Base-by-base conservation (phyloP, 1,140 invertebrate genomes). In the Dolichoris vasculosae region DNA sequence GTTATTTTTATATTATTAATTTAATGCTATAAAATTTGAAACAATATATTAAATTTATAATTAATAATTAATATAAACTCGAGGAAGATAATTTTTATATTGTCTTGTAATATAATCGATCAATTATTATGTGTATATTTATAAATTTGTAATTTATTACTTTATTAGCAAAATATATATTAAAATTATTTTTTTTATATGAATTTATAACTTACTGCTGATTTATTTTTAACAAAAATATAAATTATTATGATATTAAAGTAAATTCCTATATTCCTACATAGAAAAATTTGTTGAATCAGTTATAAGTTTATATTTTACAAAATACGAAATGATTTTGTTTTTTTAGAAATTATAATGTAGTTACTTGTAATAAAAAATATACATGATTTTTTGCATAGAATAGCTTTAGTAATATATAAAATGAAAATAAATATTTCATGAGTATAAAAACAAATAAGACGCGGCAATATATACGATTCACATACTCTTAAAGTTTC, bases 401-500 rank as follows among this genome's bases (percentile, higher is more conserved):
- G 23, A 59, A 26, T 26, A 59, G 2, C 23, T 59, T 26, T 59
- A 26, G 23, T 73, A 71, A 77, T 32, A 43, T 79, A 84, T 2
- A 38, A 43, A 35, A 23, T 63, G 26, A n/a, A n/a, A n/a, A n/a
- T n/a, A n/a, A n/a, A n/a, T n/a, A n/a, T n/a, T n/a, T n/a, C n/a
- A n/a, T n/a, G n/a, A n/a, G n/a, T n/a, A n/a, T n/a, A n/a, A n/a
- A n/a, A n/a, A n/a, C n/a, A n/a, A 35, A 11, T n/a, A 40, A 73
- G 43, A 67, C 8, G 35, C 55, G 32, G 32, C 40, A 82, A 48
- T 0, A 30, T 43, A 43, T 17, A 63, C 8, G 76, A 35, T 86
- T 86, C 51, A 79, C 85, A 80, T 86, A 64, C 51, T 75, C 35
- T 83, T 83, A 35, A 83, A 38, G 35, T 82, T 9, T 73, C 30